Percentiles rank a stretch among this genome's conserved stretches.
Conservation (phyloP, 2,888 invertebrate species). For the Acanthosepion pharaonis region DNA sequence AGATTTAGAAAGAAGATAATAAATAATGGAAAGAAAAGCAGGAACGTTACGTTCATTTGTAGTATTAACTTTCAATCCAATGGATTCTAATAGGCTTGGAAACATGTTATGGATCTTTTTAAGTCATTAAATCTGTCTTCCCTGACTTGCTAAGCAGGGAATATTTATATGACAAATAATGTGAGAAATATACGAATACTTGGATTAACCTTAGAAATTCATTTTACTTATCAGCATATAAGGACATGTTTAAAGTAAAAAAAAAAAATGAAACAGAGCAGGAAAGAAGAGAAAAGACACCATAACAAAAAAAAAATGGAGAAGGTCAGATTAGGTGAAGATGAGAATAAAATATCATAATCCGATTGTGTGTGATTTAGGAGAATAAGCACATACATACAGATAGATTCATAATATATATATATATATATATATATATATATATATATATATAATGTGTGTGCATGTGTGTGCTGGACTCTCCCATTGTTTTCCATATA, state of each 20-base stretch:
- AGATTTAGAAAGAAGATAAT: too few species aligned
- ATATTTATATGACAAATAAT: conserved; percentile 33
- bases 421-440: neutral
- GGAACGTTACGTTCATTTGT: too few species aligned
- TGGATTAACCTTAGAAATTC: neutral
- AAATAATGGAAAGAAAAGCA: too few species aligned
- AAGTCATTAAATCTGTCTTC: neutral
- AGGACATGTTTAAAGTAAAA: neutral
- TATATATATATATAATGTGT: neutral
- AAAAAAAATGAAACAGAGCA: too few species aligned
- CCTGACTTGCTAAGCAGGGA: neutral
- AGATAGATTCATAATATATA: neutral
- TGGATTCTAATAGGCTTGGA: neutral
- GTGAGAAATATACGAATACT: neutral
- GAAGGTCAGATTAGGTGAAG: neutral
- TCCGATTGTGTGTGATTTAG: neutral
- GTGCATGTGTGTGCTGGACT: too few species aligned
- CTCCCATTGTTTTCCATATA: too few species aligned
- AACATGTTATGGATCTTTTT: conserved; percentile 33
- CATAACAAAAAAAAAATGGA: neutral
- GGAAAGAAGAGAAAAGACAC: too few species aligned
- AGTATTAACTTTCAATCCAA: neutral
- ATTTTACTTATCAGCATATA: neutral
- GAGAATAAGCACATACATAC: neutral
- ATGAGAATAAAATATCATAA: conserved; percentile 21